These are phyloP conservation scores for Pharmacophagus antenor DNA, from an alignment of 2,888 invertebrate genomes.

Conservation along the genomic window DNA sequence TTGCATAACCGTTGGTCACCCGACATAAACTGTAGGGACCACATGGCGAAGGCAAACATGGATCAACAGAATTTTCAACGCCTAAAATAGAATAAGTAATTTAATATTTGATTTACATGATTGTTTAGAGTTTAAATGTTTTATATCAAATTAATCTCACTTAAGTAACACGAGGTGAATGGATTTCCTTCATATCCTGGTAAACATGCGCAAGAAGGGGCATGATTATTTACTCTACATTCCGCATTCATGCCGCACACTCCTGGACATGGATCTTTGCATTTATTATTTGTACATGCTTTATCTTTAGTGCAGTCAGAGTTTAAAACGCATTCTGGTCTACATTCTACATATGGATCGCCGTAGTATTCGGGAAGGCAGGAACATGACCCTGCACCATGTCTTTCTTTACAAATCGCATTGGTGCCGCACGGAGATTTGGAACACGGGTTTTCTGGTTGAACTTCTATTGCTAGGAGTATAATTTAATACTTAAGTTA, in stretches of 20 bases:
- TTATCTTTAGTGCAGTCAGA: constrained; percentile 88
- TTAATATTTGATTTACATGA: neutral
- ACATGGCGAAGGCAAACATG: constrained; percentile 85
- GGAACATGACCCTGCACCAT: constrained; percentile 90
- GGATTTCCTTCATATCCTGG: constrained; percentile 90
- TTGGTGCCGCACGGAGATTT: constrained; percentile 93
- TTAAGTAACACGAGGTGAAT: constrained; percentile 85
- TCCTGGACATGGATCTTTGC: constrained; percentile 90
- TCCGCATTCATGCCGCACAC: constrained; percentile 92
- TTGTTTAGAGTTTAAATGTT: neutral
- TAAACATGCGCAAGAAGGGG: constrained; percentile 88
- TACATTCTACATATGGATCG: constrained; percentile 91
- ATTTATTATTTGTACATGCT: constrained; percentile 91
- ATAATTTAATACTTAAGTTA: neutral
- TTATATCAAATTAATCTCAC: constrained; percentile 43
- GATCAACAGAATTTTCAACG: constrained; percentile 68
- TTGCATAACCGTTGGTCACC: constrained; percentile 85
- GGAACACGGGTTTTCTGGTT: constrained; percentile 84
- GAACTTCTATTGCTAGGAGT: constrained; percentile 79
- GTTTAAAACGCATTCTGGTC: constrained; percentile 94
- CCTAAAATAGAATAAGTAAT: constrained; percentile 30
- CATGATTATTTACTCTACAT: constrained; percentile 91
- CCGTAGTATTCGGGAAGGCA: constrained; percentile 92
- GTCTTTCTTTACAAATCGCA: constrained; percentile 90
- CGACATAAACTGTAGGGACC: constrained; percentile 91